Evolutionary conservation across 2,113 vertebrate species (phyloP), one percentile per base, ranked within the genome.

Genomic region (Coregonus clupeaformis): DNA sequence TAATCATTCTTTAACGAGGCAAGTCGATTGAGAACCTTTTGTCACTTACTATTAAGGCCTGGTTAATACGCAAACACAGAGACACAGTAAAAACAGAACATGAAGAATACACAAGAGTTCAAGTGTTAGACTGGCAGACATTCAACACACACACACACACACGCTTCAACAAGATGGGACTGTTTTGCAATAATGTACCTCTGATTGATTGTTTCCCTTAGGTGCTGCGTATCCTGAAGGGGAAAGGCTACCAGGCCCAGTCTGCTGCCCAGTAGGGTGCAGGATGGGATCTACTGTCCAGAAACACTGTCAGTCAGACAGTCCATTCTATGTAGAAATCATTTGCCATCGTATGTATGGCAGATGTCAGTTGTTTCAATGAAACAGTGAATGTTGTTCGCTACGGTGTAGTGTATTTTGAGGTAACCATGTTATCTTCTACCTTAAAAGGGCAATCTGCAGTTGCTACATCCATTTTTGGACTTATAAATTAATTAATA

Each of bases 231-330:
- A 93, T 97, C 86, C 94, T 98, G 78, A 97, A 96, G 83, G 96
- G 96, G 36, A 96, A 94, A 87, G 79, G 84, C 57, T 57, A 91
- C 76, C 91, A 91, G 55, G 88, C 91, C 81, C 93, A 93, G 85
- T 78, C 86, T 55, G 90, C 91, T 68, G 86, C 86, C 0, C 93
- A 89, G 83, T 93, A 92, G 75, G 77, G n/a, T 20, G 55, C 55
- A 57, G 14, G 55, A 20, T 89, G 85, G 86, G 78, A 74, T 92
- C 49, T 18, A 2, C 49, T 16, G 86, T 81, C 79, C 66, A 93
- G 85, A 94, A 95, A 92, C 96, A 95, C 97, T 96, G 97, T 98
- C 97, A 99, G 97, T 99, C 90, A 98, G 97, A 96, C 97, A 94
- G 97, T 97, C 95, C 84, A 86, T 16, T 88, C 90, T 93, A 91